A percentile compares a stretch with the other conserved stretches of the same genome.
Evolutionary conservation across 2,797 vertebrate genomes (phyloP).

Genomic region (Nothura maculosa): DNA sequence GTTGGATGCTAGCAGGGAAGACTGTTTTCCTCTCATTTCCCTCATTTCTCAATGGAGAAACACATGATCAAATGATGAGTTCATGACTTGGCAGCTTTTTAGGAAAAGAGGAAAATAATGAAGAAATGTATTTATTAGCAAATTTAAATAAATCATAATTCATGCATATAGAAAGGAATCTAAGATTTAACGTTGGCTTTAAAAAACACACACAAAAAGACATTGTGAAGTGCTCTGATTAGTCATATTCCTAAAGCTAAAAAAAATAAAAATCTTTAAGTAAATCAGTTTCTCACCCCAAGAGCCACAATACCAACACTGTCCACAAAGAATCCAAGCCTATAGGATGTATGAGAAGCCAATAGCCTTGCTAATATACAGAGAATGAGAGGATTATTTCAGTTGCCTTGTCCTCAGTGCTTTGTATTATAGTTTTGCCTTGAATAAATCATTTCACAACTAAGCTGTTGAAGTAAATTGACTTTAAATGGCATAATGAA

Average conservation of each 20-base stretch:
- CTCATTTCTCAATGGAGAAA: not conserved
- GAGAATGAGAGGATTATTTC: not conserved
- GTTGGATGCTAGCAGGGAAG: not conserved
- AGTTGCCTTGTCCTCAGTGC: not conserved
- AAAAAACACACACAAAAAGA: not conserved
- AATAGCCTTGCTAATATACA: not conserved
- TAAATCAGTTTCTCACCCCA: not conserved
- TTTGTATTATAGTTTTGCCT: not conserved
- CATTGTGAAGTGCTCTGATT: not conserved
- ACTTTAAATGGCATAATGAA: slow-evolving; percentile 13
- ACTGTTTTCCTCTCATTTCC: not conserved
- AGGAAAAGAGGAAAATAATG: not conserved
- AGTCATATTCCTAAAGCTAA: not conserved
- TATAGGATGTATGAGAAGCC: not conserved
- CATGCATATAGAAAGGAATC: not conserved
- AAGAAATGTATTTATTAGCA: not conserved
- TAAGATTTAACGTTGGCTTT: not conserved
- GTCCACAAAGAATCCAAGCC: not conserved
- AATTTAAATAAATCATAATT: not conserved
- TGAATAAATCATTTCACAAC: slow-evolving; percentile 16
- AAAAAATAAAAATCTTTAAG: not conserved
- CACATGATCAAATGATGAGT: not conserved
- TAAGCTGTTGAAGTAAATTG: slow-evolving; percentile 4
- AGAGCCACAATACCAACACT: not conserved
- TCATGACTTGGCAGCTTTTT: slow-evolving; percentile 2